Evolutionary conservation across 2,888 invertebrate species (phyloP), one percentile per base, ranked within the genome.

Genomic region (Lepetodrilus schrolli): DNA sequence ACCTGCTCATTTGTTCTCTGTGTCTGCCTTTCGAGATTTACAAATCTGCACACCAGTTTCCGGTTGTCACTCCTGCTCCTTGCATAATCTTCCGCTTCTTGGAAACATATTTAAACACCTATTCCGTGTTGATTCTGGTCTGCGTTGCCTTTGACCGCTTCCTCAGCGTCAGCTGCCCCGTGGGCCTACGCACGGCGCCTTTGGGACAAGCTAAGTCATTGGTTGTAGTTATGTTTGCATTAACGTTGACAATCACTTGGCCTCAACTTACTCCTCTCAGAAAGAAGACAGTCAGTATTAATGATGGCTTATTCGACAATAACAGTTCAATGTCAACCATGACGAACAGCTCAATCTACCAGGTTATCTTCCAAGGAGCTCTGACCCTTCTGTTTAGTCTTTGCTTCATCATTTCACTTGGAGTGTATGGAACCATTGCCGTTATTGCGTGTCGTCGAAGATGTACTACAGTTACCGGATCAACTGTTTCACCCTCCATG

Each of bases 251-350:
- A 7, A 70, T 84, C 5, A 77, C 82, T 51, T 83, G 82, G 82
- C 85, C 85, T 0, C 82, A 83, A 48, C 58, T 86, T 8, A 72
- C 77, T 17, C 79, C 84, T n/a, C 83, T 80, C 73, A 84, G 83
- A 38, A 58, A 76, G 43, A 82, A 78, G 74, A 82, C 82, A 5
- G 80, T 80, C 8, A 26, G 74, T 38, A 80, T 80, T 2, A 50
- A 75, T 4, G 43, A 65, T 1, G 79, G 79, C 2, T 50, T 84
- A n/a, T 71, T 69, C n/a, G 85, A 84, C 17, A 78, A 77, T 4
- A 82, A 84, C 72, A 84, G 85, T 75, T 81, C 80, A 7, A 78
- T 82, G 0, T 74, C 77, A 1, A 84, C 83, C 66, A 30, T 8
- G 10, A 78, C 79, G 37, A 38, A 73, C 17, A 74, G 76, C 7